Evolutionary conservation across 2,888 invertebrate genomes (phyloP).

Genomic region (Salticus scenicus): DNA sequence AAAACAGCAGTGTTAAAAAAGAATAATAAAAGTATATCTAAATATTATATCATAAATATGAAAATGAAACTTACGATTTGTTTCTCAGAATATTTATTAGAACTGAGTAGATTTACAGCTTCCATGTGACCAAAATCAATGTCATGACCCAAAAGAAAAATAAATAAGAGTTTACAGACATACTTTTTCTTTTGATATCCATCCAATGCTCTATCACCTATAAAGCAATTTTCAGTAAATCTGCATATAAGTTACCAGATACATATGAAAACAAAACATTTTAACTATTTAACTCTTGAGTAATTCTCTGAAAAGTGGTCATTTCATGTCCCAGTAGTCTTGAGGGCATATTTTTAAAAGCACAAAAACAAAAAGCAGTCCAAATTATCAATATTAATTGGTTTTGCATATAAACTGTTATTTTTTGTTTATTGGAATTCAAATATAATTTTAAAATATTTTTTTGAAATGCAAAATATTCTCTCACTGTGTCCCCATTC

Average conservation of each 20-base stretch:
- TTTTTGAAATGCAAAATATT: too few relatives aligned
- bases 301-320: too few relatives aligned
- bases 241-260: background rate
- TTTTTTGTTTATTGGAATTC: too few relatives aligned
- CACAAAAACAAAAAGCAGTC: too few relatives aligned
- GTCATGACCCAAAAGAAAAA: constrained; percentile 99
- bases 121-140: constrained; percentile 99
- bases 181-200: constrained; percentile 99
- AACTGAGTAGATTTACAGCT: constrained; percentile 98
- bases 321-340: too few relatives aligned
- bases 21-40: background rate
- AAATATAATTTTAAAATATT: too few relatives aligned
- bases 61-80: constrained; percentile 83
- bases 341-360: too few relatives aligned
- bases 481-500: too few relatives aligned
- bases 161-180: constrained; percentile 99
- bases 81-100: constrained; percentile 99
- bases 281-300: too few relatives aligned
- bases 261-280: too few relatives aligned
- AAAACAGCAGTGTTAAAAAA: constrained; percentile 8
- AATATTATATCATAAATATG: constrained; percentile 8
- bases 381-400: too few relatives aligned
- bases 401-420: too few relatives aligned
- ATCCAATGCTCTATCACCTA: constrained; percentile 97
- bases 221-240: background rate